Conservation (phyloP, 2,113 vertebrate species). For the Pionites leucogaster region DNA sequence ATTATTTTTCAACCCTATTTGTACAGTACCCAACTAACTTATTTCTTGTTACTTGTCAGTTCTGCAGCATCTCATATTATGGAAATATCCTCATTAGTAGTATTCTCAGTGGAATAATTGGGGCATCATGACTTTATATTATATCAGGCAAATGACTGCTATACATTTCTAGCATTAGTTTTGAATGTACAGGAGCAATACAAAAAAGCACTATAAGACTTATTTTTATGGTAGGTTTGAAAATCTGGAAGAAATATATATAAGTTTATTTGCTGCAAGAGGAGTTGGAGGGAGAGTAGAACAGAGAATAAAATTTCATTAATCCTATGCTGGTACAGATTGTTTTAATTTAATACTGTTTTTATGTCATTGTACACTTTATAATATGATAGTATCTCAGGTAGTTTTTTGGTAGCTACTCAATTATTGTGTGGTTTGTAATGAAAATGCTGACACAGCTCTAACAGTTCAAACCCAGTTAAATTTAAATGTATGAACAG, state of each 20-base stretch:
- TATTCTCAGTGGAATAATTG: neutral
- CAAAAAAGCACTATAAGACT: neutral
- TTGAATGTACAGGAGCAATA: neutral
- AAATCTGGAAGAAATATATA: neutral
- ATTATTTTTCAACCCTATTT: neutral
- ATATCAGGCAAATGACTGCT: neutral
- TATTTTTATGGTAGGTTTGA: neutral
- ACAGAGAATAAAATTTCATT: neutral
- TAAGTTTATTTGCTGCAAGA: neutral
- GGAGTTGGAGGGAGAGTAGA: neutral
- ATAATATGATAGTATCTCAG: neutral
- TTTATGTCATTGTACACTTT: neutral
- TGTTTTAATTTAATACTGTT: neutral
- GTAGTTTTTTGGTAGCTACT: neutral
- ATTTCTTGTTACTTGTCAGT: neutral
- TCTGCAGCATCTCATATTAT: neutral
- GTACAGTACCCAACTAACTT: neutral
- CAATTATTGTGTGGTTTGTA: neutral
- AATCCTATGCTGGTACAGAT: neutral
- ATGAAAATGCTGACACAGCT: neutral
- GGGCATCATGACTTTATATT: neutral
- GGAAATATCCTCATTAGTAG: neutral
- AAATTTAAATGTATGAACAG: neutral
- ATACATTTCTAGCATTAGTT: constrained; percentile 11
- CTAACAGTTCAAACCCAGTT: neutral